Evolutionary conservation across 2,113 vertebrate genomes (phyloP).

Genomic region (Acrocephalus arundinaceus): DNA sequence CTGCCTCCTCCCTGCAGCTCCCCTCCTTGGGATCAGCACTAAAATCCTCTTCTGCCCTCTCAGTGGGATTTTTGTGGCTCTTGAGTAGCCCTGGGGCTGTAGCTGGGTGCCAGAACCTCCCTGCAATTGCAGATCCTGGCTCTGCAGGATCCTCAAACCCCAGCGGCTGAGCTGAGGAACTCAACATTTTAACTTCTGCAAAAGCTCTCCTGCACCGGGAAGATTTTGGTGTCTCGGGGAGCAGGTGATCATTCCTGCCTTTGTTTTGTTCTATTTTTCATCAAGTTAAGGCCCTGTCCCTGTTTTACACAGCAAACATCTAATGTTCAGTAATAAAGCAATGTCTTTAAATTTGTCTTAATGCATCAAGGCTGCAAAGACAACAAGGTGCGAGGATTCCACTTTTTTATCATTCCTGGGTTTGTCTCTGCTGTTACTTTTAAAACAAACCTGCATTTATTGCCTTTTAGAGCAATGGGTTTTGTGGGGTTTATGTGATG

Average conservation of each 20-base stretch:
- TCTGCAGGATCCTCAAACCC: background rate
- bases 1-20: background rate
- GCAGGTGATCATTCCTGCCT: background rate
- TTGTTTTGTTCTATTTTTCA: background rate
- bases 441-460: constrained; percentile 24
- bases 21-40: background rate
- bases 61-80: background rate
- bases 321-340: background rate
- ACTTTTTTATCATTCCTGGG: background rate
- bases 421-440: background rate
- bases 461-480: background rate
- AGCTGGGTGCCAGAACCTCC: background rate
- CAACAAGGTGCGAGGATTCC: background rate
- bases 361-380: background rate
- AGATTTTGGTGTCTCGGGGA: accelerated
- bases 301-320: background rate
- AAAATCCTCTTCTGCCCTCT: background rate
- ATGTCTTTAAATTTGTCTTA: background rate
- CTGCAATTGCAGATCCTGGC: background rate
- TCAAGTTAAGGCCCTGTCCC: background rate
- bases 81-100: background rate
- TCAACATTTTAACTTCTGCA: background rate
- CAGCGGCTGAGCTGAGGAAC: background rate
- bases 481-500: background rate
- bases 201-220: background rate